Percentiles rank a stretch among this genome's conserved stretches.
Evolutionary conservation across 1,140 invertebrate species (phyloP).

Genomic region (Batillaria attramentaria): DNA sequence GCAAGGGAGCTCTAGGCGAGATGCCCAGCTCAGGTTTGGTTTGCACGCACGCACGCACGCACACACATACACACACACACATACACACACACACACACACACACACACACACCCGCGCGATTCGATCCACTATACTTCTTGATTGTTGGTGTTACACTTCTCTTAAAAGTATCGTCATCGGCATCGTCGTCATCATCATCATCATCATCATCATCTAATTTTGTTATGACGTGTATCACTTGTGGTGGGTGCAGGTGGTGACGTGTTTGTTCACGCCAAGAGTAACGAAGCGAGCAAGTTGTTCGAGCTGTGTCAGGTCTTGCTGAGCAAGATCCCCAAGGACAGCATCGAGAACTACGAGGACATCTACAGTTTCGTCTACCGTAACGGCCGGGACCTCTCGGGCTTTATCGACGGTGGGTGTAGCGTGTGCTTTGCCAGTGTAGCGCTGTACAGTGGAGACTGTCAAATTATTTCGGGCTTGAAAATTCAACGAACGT

Average conservation of each 20-base stretch:
- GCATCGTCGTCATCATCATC: too few relatives aligned
- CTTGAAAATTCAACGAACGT: too few relatives aligned
- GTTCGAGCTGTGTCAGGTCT: slow-evolving; percentile 63
- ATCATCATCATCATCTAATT: too few relatives aligned
- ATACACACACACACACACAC: too few relatives aligned
- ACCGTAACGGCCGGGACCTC: slow-evolving; percentile 65
- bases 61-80: too few relatives aligned
- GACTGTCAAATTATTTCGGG: neutral
- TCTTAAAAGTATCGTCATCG: too few relatives aligned
- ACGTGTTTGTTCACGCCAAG: slow-evolving; percentile 71
- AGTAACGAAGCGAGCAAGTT: slow-evolving; percentile 65
- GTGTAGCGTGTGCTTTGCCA: neutral
- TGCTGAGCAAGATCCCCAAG: slow-evolving; percentile 61
- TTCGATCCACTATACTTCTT: too few relatives aligned
- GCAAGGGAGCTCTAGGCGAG: slow-evolving; percentile 64
- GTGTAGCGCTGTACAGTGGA: neutral
- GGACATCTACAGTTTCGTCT: slow-evolving; percentile 70
- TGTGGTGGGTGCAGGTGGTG: slow-evolving; percentile 60
- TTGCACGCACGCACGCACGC: too few relatives aligned
- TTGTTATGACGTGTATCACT: too few relatives aligned
- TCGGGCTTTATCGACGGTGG: slow-evolving; percentile 71
- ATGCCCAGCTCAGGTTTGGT: slow-evolving; percentile 70
- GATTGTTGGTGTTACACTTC: too few relatives aligned
- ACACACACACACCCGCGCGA: too few relatives aligned
- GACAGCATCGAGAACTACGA: slow-evolving; percentile 62